Evolutionary conservation across 2,888 invertebrate species (phyloP), one percentile per base, ranked within the genome.

Genomic region (Pachliopta kotzebuea): DNA sequence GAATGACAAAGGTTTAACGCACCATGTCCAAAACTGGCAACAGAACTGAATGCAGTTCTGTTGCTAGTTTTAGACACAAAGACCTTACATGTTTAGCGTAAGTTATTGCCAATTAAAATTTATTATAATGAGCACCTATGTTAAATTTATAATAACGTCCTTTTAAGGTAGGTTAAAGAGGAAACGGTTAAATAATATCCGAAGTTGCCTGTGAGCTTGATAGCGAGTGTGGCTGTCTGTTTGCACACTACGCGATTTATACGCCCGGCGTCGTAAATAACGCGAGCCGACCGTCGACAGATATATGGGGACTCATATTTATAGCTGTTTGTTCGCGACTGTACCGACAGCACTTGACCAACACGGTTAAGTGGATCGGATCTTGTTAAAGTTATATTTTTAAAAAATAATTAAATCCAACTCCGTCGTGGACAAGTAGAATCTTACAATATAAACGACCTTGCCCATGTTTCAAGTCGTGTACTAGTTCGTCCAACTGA

Each of bases 241-340:
- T 88, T 88, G 83, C 87, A 83, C 81, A 83, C 77, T 69, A 74
- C 71, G 76, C 82, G 87, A 87, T 87, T 87, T 88, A 86, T 87
- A 77, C 79, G 70, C 73, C 66, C 70, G 72, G 71, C 71, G 76
- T 76, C 80, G 78, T 87, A 88, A 88, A 89, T 86, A 84, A 85
- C 76, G 74, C 79, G 73, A 72, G 71, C 75, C 75, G 72, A 74
- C 78, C 84, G 88, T 77, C 75, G 88, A 88, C 89, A 88, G 88
- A 88, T 87, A 88, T 89, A 89, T 87, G 88, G 83, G 77, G 77
- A 77, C 75, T 69, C 72, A 75, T 84, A 87, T 89, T 89, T 88
- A 89, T 86, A 76, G 74, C 79, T 80, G 72, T 84, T 84, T 85
- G 84, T 84, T 83, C 77, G 73, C 67, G 66, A 66, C n/a, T 42